These are phyloP conservation scores for Seira sanloemensis DNA, from an alignment of 2,888 invertebrate species.

Conservation along the genomic window DNA sequence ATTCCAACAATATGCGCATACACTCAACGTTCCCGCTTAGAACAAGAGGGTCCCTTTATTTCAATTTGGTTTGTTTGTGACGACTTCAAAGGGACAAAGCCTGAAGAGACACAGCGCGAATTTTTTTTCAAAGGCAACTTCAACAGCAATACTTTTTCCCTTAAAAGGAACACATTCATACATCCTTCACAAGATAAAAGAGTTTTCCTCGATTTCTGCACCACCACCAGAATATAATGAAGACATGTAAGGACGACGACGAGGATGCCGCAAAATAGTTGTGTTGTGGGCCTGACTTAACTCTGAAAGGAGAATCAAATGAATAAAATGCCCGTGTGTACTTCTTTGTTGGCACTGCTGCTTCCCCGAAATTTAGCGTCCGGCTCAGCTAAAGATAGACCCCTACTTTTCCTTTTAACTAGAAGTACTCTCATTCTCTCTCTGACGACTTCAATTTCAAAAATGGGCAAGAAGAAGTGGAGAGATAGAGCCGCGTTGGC, in stretches of 20 bases:
- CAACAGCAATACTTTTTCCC: not conserved
- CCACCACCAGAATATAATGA: constrained; percentile 58
- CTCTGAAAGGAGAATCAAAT: not conserved
- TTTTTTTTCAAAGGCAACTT: constrained; percentile 45
- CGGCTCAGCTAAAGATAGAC: not conserved
- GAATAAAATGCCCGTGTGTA: not conserved
- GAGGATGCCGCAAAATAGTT: constrained; percentile 52
- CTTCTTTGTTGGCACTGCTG: no score
- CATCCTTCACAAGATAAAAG: constrained; percentile 27
- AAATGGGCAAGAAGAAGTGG: not conserved
- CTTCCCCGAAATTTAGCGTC: not conserved
- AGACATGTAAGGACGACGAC: constrained; percentile 45
- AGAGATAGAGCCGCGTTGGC: not conserved
- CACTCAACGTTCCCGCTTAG: not conserved
- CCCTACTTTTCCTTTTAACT: not conserved
- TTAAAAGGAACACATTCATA: constrained; percentile 31
- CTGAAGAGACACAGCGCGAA: constrained; percentile 45
- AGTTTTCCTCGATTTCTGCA: constrained; percentile 59
- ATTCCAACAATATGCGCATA: constrained; percentile 2
- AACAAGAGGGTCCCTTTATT: constrained; percentile 36
- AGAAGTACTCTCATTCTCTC: not conserved
- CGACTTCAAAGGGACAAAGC: constrained; percentile 58
- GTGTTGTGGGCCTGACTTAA: constrained; percentile 44
- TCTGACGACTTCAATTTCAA: not conserved
- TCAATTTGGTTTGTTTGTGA: constrained; percentile 51